Evolutionary conservation across 2,888 invertebrate species (phyloP), one percentile per base, ranked within the genome.

Genomic region (Leptinotarsa peninsularis): DNA sequence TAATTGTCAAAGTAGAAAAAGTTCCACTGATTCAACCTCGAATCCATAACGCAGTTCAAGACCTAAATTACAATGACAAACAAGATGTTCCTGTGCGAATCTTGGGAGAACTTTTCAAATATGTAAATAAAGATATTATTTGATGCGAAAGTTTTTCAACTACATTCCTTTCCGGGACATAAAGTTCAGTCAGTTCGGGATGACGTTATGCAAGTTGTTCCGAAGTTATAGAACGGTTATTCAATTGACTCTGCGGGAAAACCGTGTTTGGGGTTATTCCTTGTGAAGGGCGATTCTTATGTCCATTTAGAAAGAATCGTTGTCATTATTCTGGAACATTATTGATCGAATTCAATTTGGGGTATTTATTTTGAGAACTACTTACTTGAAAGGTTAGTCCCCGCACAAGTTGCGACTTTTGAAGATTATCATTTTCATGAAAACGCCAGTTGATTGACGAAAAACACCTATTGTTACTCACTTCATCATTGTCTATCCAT

Each of bases 121-220:
- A 71, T 75, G 71, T 71, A 75, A 75, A 75, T 74, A 67, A 67
- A 67, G 52, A 63, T 75, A 71, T 74, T 67, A 74, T 71, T 67
- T 43, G 58, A 67, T 67, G 50, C 43, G 49, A 67, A 71, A 71
- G 60, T 75, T 75, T 56, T 67, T 15, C 49, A 72, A 67, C 67
- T 68, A 60, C 67, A 73, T 73, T 50, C 68, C 67, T 67, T 60
- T 56, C 67, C 74, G n/a, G 49, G 70, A 49, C 52, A 67, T 71
- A 74, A 71, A 75, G 67, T 71, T 75, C 74, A 67, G 67, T 71
- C 71, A 71, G 74, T 67, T 71, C 54, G 63, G 66, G 60, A 75
- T 67, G 71, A 71, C 63, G 71, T 75, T 71, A 71, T 67, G 71
- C 67, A 75, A 75, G 68, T 75, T 75, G 71, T 71, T 67, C 67